phyloP scores from a whole-genome alignment of 2,113 vertebrate genomes.

The Gallinago undulata region DNA sequence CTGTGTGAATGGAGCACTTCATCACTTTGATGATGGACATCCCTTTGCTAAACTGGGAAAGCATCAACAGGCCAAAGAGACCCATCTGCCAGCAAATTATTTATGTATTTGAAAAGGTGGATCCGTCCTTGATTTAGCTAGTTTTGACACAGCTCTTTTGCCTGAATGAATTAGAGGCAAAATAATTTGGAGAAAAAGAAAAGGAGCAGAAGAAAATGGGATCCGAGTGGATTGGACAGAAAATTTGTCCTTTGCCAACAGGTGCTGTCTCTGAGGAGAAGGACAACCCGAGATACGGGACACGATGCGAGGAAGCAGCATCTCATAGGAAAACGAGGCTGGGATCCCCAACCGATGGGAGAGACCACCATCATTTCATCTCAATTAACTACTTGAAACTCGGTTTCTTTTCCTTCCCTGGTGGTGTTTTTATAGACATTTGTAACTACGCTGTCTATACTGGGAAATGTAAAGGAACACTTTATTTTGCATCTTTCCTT shows the following conservation, averaged over 20 bases:
- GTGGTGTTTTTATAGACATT: not conserved
- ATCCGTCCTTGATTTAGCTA: not conserved
- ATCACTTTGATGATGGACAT: not conserved
- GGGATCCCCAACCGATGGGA: not conserved
- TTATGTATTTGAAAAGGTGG: not conserved
- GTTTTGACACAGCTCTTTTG: not conserved
- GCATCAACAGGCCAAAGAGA: not conserved
- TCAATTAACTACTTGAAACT: not conserved
- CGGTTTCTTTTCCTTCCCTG: not conserved
- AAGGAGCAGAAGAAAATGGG: not conserved
- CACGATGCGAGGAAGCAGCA: rapidly evolving
- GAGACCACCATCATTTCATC: not conserved
- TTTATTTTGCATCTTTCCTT: not conserved
- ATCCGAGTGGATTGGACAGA: not conserved
- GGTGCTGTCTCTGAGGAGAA: not conserved
- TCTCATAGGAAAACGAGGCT: not conserved
- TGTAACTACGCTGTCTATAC: not conserved
- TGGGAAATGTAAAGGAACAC: not conserved
- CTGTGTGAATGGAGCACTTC: not conserved
- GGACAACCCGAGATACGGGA: not conserved
- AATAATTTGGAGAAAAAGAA: not conserved
- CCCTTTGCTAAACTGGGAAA: not conserved
- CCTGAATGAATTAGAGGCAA: not conserved
- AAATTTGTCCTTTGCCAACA: not conserved
- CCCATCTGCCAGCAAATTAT: not conserved